Conservation (phyloP, 2,797 vertebrate genomes). For the Rhinatrema bivittatum region DNA sequence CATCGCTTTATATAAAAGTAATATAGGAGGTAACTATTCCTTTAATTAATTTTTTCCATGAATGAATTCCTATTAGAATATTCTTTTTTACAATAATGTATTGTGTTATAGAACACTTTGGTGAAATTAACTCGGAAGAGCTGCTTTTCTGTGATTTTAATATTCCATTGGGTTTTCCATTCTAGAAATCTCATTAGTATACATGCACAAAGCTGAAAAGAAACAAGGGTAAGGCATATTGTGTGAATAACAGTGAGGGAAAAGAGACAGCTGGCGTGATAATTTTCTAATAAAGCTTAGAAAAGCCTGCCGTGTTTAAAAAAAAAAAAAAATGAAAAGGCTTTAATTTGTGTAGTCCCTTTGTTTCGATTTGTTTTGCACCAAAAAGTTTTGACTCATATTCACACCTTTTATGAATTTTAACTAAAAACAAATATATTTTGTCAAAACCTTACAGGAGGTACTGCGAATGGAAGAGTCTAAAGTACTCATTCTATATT, state of each 20-base stretch:
- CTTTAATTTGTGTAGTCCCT: slow-evolving; percentile 45
- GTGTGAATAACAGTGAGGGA: slow-evolving; percentile 80
- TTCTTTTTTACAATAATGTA: slow-evolving; percentile 57
- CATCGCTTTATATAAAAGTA: slow-evolving; percentile 33
- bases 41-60: slow-evolving; percentile 63
- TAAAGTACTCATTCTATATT: slow-evolving; percentile 30
- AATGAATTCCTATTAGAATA: slow-evolving; percentile 58
- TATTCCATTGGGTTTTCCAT: slow-evolving; percentile 75
- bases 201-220: slow-evolving; percentile 69
- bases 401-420: slow-evolving; percentile 53
- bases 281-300: slow-evolving; percentile 70
- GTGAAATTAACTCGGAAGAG: slow-evolving; percentile 60
- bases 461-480: slow-evolving; percentile 27
- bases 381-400: slow-evolving; percentile 52
- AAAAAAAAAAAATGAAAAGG: slow-evolving; percentile 17
- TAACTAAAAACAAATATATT: slow-evolving; percentile 51
- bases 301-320: slow-evolving; percentile 56
- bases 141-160: slow-evolving; percentile 68
- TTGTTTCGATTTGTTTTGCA: slow-evolving; percentile 54
- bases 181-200: slow-evolving; percentile 86
- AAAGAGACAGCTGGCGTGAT: slow-evolving; percentile 73
- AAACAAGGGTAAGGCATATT: slow-evolving; percentile 78
- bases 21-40: slow-evolving; percentile 49
- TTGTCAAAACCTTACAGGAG: slow-evolving; percentile 38
- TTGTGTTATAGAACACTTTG: slow-evolving; percentile 60